Percentiles rank a stretch among this genome's conserved stretches.
Conservation (phyloP, 2,797 vertebrate genomes). For the Cacajao melanocephalus region DNA sequence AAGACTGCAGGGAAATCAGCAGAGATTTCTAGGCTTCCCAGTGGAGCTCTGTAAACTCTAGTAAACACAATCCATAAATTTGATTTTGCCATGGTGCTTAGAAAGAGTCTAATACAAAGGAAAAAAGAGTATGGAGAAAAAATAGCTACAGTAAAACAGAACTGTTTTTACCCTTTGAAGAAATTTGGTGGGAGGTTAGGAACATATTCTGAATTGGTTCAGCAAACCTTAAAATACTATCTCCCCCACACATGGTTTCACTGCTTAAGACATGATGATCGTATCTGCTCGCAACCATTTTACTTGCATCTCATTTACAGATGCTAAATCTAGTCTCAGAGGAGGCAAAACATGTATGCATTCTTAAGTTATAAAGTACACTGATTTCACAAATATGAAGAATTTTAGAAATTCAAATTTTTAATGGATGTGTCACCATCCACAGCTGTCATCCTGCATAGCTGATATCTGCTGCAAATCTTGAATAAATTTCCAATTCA, state of each 20-base stretch:
- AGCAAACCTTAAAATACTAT: neutral
- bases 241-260: neutral
- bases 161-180: neutral
- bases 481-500: slow-evolving; percentile 41
- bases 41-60: neutral
- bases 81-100: neutral
- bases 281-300: neutral
- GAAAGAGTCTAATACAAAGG: neutral
- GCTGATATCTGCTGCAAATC: neutral
- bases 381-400: neutral
- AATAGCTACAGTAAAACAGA: neutral
- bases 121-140: neutral
- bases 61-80: neutral
- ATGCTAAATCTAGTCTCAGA: slow-evolving; percentile 29
- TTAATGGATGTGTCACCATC: neutral
- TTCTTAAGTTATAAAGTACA: neutral
- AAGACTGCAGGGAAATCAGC: neutral
- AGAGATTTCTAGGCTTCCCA: neutral
- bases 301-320: slow-evolving; percentile 24
- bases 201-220: neutral
- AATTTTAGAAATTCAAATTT: neutral
- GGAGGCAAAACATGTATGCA: neutral
- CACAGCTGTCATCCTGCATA: neutral
- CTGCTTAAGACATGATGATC: slow-evolving; percentile 6
- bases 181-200: neutral